Percentiles rank a stretch among this genome's conserved stretches.
These are phyloP conservation scores for Stegastes partitus DNA, from an alignment of 2,113 vertebrate genomes.

Conservation along the genomic window DNA sequence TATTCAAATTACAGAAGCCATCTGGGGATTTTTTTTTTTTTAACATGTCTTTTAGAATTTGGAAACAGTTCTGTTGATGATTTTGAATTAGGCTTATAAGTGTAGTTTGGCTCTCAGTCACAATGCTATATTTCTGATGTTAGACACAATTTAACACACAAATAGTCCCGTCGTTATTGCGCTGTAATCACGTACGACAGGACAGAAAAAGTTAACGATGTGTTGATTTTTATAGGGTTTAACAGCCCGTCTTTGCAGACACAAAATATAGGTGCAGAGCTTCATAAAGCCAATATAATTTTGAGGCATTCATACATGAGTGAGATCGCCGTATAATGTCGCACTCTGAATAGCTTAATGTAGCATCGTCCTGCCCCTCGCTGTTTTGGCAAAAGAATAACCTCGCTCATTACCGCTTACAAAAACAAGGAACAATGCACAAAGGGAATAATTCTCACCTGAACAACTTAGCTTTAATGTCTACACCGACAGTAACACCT, in stretches of 20 bases:
- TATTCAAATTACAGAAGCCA: slow-evolving; percentile 32
- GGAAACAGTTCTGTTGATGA: neutral
- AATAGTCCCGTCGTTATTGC: slow-evolving; percentile 15
- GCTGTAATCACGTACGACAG: slow-evolving; percentile 3
- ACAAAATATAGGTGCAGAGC: slow-evolving; percentile 8
- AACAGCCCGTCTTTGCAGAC: slow-evolving; percentile 21
- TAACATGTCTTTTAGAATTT: neutral
- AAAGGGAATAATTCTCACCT: slow-evolving; percentile 28
- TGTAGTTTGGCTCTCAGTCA: slow-evolving; percentile 6
- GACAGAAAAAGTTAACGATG: slow-evolving; percentile 8
- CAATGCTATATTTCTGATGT: slow-evolving; percentile 1
- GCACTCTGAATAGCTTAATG: slow-evolving; percentile 18
- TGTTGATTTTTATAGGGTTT: slow-evolving; percentile 20
- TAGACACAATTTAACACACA: slow-evolving; percentile 12
- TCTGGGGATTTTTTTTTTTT: slow-evolving; percentile 15
- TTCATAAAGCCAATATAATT: slow-evolving; percentile 6
- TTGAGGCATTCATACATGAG: slow-evolving; percentile 1
- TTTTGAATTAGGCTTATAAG: slow-evolving; percentile 18
- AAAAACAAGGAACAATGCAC: slow-evolving; percentile 29
- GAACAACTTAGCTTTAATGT: slow-evolving; percentile 43
- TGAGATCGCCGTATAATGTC: slow-evolving; percentile 12
- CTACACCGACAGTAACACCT: slow-evolving; percentile 52
- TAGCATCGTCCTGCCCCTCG: neutral
- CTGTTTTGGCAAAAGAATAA: slow-evolving; percentile 15
- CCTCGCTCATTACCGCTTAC: slow-evolving; percentile 9